Percentiles rank a stretch among this genome's conserved stretches.
phyloP scores from a whole-genome alignment of 1,140 invertebrate species.

The Ditylenchus dipsaci region DNA sequence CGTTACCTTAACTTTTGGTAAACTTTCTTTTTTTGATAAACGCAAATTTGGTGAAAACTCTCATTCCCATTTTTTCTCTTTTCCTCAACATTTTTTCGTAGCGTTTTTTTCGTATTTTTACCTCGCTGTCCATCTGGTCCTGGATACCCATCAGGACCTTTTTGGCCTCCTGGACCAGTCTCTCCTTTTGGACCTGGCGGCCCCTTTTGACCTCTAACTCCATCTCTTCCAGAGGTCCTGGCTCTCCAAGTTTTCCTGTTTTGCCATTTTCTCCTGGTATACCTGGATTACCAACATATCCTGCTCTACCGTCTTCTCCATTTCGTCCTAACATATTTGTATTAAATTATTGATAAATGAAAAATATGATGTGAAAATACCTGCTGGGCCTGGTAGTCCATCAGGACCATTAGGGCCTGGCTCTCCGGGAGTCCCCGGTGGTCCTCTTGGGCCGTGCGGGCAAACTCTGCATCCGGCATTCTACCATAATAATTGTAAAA shows the following conservation, averaged over 20 bases:
- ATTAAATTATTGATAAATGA: neutral
- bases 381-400: neutral
- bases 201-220: constrained; percentile 37
- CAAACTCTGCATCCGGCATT: constrained; percentile 51
- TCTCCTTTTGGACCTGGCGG: constrained; percentile 38
- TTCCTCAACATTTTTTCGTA: too few species aligned
- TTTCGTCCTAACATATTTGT: constrained; percentile 15
- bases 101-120: too few species aligned
- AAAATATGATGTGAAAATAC: neutral
- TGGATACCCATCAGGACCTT: constrained; percentile 45
- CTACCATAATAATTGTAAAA: constrained; percentile 14
- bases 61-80: too few species aligned
- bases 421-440: constrained; percentile 28
- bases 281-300: constrained; percentile 41
- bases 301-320: constrained; percentile 38
- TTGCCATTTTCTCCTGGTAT: constrained; percentile 40
- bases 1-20: too few species aligned
- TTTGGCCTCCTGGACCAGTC: constrained; percentile 19
- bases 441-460: constrained; percentile 35
- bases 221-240: constrained; percentile 35
- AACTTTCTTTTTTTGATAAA: too few species aligned
- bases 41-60: too few species aligned
- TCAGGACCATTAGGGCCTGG: constrained; percentile 27
- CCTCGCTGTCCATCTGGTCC: constrained; percentile 46
- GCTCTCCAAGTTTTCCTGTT: constrained; percentile 36